Evolutionary conservation across 2,888 invertebrate genomes (phyloP).

Genomic region (Agapostemon virescens): DNA sequence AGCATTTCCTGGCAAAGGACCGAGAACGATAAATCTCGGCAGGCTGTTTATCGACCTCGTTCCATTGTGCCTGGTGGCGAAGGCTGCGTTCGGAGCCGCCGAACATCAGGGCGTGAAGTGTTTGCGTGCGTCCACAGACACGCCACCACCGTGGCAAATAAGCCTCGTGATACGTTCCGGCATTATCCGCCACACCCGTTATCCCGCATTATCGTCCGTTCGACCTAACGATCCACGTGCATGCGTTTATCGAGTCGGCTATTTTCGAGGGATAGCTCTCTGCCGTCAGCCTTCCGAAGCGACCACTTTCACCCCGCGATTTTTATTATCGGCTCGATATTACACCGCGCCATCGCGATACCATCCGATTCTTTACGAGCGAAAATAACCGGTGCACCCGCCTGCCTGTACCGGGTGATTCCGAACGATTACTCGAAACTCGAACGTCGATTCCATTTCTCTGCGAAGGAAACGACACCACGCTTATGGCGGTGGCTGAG

Average conservation of each 20-base stretch:
- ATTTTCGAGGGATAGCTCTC: constrained; percentile 34
- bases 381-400: neutral
- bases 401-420: neutral
- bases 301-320: constrained; percentile 25
- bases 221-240: constrained; percentile 53
- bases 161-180: constrained; percentile 57
- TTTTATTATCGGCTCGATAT: constrained; percentile 37
- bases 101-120: constrained; percentile 48
- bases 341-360: constrained; percentile 21
- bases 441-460: neutral
- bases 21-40: constrained; percentile 52
- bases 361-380: constrained; percentile 33
- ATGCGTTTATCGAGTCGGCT: constrained; percentile 43
- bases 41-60: constrained; percentile 55
- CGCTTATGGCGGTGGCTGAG: too few relatives aligned
- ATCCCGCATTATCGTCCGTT: constrained; percentile 55
- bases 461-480: neutral
- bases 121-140: constrained; percentile 46
- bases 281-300: constrained; percentile 23
- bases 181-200: constrained; percentile 59
- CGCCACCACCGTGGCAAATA: constrained; percentile 53
- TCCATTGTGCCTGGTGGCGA: constrained; percentile 57
- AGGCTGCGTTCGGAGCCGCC: constrained; percentile 39
- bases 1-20: constrained; percentile 50
- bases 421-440: neutral